Percentiles rank a stretch among this genome's conserved stretches.
Evolutionary conservation across 2,797 vertebrate genomes (phyloP).

Genomic region (Poecilia picta): DNA sequence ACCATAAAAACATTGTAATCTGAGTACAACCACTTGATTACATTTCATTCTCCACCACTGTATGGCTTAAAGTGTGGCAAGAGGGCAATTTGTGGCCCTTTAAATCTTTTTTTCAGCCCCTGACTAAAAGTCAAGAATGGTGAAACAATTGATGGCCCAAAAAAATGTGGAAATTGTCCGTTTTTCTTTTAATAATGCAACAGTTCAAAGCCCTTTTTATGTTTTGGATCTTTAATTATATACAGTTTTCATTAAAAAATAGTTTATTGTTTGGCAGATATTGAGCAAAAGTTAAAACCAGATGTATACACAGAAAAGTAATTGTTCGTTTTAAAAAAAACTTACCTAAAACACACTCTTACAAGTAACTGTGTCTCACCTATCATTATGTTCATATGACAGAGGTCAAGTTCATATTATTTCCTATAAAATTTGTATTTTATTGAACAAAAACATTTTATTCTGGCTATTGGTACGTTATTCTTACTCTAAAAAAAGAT

Average conservation of each 20-base stretch:
- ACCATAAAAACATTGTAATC: neutral
- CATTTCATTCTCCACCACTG: neutral
- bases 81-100: neutral
- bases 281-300: neutral
- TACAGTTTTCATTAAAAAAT: neutral
- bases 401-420: neutral
- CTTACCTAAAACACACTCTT: neutral
- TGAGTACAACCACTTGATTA: neutral
- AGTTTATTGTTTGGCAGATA: neutral
- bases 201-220: no score
- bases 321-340: neutral
- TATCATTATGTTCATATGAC: neutral
- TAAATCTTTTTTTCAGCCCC: no score
- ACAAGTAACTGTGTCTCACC: no score
- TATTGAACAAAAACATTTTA: neutral
- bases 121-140: no score
- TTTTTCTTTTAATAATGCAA: no score
- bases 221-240: no score
- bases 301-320: neutral
- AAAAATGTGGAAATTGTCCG: no score
- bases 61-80: neutral
- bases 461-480: neutral
- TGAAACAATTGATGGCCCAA: no score
- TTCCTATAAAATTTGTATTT: neutral
- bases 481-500: no score